phyloP scores from a whole-genome alignment of 1,140 invertebrate species.

The Coenobita brevimanus region DNA sequence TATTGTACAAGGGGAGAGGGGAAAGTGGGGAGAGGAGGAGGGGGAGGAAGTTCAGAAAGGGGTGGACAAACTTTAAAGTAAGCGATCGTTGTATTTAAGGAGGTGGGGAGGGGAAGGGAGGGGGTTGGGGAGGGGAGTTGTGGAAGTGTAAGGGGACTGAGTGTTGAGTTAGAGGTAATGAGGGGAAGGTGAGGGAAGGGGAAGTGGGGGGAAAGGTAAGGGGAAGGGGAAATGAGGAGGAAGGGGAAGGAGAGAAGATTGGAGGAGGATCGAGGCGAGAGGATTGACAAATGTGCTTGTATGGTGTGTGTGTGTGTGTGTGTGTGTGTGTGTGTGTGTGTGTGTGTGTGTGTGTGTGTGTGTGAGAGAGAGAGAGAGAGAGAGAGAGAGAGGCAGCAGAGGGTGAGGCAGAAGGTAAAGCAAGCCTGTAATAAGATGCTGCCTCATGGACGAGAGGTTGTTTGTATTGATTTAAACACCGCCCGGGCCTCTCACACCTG shows the following conservation, averaged over 20 bases:
- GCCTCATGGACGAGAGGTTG: background rate
- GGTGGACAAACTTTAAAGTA: too few species aligned
- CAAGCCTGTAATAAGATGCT: background rate
- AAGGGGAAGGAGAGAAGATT: slow-evolving; percentile 63
- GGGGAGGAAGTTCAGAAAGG: too few species aligned
- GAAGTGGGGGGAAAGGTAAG: too few species aligned
- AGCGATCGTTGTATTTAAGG: too few species aligned
- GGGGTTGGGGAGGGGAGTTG: too few species aligned
- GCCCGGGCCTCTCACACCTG: background rate
- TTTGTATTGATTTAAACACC: background rate
- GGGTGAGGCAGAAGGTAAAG: background rate
- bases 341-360: background rate
- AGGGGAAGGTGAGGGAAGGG: background rate
- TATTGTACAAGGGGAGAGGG: background rate
- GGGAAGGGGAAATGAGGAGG: slow-evolving; percentile 15
- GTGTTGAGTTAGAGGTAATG: background rate
- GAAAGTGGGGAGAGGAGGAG: background rate
- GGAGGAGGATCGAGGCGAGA: background rate
- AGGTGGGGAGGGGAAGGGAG: too few species aligned
- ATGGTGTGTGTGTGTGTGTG: background rate
- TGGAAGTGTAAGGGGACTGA: too few species aligned
- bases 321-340: slow-evolving; percentile 34
- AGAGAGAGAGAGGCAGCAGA: background rate
- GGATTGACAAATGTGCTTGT: background rate
- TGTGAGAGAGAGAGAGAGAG: background rate